Base-by-base conservation (phyloP, 2,888 invertebrate species). In the Auanema freiburgensis region DNA sequence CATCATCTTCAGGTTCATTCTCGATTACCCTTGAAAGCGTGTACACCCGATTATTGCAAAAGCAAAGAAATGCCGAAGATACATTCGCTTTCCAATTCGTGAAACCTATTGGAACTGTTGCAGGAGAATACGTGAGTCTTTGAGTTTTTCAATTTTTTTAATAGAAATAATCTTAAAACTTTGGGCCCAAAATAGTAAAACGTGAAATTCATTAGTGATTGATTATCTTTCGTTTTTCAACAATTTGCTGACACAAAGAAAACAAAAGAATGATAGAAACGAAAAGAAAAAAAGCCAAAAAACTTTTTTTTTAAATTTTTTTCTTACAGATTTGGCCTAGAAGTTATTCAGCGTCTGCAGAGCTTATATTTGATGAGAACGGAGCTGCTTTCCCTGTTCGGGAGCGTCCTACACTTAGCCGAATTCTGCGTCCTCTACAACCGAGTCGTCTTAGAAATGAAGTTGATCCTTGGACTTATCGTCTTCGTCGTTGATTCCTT, bases 321-420 rank as follows among this genome's bases (percentile, higher is more conserved):
- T 33, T n/a, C 24, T 67, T 70, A 18, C 33, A 74, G 74, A 76
- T 76, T 44, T 76, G 74, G 74, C 74, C 76, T 12, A 60, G 76
- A 56, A 74, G 67, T 52, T 76, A 76, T 50, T 71, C 71, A 1
- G 66, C 66, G 12, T 72, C 74, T 2, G 71, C 72, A 11, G 70
- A 73, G 50, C 65, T 76, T 57, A 67, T 70, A 57, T 74, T 76
- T 49, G 76, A 76, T 54, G 76, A 76, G 56, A 76, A 76, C 59
- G 76, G 76, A 41, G 74, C 69, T 10, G 74, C 74, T 1, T 76
- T 62, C 53, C 72, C 72, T 42, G 61, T 76, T 0, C 50, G 62
- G 42, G 51, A 49, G 21, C 46, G 69, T 11, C 69, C 69, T n/a
- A 57, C 53, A 24, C 60, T 69, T 14, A 49, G 51, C 33, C 56